Conservation (phyloP, 2,888 invertebrate species). For the Drosophila borborema region DNA sequence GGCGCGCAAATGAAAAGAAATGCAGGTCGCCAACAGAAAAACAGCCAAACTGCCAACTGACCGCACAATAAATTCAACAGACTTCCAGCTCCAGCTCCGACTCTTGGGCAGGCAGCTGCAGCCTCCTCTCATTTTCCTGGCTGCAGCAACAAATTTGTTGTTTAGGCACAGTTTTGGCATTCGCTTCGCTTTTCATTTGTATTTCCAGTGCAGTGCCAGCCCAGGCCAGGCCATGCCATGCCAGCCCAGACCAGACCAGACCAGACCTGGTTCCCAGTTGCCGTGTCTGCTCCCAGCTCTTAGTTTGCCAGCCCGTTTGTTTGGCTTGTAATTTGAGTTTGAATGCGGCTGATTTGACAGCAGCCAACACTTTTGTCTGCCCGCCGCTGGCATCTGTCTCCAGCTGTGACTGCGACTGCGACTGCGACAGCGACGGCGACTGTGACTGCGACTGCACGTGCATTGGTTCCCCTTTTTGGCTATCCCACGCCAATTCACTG, state of each 20-base stretch:
- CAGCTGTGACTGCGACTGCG: constrained; percentile 56
- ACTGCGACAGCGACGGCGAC: constrained; percentile 5
- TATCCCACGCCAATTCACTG: constrained; percentile 46
- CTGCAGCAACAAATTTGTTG: constrained; percentile 56
- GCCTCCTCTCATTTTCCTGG: constrained; percentile 46
- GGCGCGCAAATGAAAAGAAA: constrained; percentile 63
- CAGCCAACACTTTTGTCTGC: constrained; percentile 69
- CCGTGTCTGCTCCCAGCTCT: constrained; percentile 11
- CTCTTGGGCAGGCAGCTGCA: constrained; percentile 9
- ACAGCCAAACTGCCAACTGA: constrained; percentile 27
- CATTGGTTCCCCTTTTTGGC: constrained; percentile 30
- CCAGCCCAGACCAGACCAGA: neutral
- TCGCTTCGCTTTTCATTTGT: constrained; percentile 63
- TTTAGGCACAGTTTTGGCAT: constrained; percentile 66
- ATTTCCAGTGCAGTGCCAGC: constrained; percentile 13
- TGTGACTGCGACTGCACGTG: constrained; percentile 57
- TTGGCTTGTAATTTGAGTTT: constrained; percentile 76
- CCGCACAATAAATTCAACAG: constrained; percentile 71
- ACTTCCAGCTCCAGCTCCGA: constrained; percentile 43
- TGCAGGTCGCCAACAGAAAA: constrained; percentile 67
- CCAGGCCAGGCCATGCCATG: neutral
- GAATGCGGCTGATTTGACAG: constrained; percentile 79
- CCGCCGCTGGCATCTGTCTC: constrained; percentile 56
- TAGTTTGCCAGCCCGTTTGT: constrained; percentile 56
- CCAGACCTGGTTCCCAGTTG: neutral